Evolutionary conservation across 2,113 vertebrate genomes (phyloP).

Genomic region (Clarias magur): DNA sequence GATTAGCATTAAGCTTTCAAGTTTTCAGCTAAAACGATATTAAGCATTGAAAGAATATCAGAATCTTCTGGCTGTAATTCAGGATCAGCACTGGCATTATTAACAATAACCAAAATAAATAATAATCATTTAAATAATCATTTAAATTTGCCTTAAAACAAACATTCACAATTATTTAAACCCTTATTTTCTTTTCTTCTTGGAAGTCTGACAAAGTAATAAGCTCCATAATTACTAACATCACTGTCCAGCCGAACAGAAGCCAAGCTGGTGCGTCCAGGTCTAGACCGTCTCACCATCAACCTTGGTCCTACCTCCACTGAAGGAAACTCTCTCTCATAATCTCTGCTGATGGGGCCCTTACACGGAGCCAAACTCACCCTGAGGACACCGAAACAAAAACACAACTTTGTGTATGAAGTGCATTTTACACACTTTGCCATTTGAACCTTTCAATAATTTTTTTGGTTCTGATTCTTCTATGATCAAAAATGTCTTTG

Average conservation of each 20-base stretch:
- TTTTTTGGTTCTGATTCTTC: background rate
- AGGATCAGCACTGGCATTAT: background rate
- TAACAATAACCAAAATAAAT: background rate
- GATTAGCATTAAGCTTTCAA: background rate
- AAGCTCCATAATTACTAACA: slow-evolving; percentile 60
- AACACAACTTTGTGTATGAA: background rate
- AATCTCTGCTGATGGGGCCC: slow-evolving; percentile 75
- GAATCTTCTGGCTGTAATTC: background rate
- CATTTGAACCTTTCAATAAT: background rate
- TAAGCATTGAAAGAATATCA: background rate
- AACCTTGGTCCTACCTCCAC: slow-evolving; percentile 58
- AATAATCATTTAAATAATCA: background rate
- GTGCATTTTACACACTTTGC: background rate
- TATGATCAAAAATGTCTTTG: background rate
- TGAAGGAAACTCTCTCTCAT: slow-evolving; percentile 72
- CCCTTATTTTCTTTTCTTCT: background rate
- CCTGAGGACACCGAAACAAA: background rate
- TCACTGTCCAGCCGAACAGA: slow-evolving; percentile 68
- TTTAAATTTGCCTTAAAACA: background rate
- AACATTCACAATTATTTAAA: background rate
- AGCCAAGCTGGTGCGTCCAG: slow-evolving; percentile 52
- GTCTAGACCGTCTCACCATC: slow-evolving; percentile 37
- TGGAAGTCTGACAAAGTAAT: background rate
- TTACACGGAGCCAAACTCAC: slow-evolving; percentile 50
- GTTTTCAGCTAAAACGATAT: background rate